Evolutionary conservation across 1,140 invertebrate genomes (phyloP).

Genomic region (Platyscapa corneri): DNA sequence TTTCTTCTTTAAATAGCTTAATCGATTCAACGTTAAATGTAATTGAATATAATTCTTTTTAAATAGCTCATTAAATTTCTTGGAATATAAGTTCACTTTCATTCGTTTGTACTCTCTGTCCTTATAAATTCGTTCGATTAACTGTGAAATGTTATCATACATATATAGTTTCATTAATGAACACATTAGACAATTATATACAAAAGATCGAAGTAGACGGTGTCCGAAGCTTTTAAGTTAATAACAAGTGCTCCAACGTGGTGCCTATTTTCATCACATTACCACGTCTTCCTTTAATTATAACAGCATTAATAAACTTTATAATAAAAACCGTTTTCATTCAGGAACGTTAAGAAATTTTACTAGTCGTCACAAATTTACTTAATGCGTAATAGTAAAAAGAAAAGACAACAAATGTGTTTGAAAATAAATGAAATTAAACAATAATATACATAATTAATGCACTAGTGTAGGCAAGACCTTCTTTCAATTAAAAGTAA

Average conservation of each 20-base stretch:
- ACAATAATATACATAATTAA: background rate
- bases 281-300: slow-evolving; percentile 11
- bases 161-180: slow-evolving; percentile 29
- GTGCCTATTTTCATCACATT: slow-evolving; percentile 16
- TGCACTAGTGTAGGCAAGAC: background rate
- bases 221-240: slow-evolving; percentile 44
- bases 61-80: slow-evolving; percentile 16
- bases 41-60: slow-evolving; percentile 20
- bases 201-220: slow-evolving; percentile 49
- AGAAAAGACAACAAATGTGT: background rate
- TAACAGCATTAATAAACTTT: slow-evolving; percentile 33
- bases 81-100: slow-evolving; percentile 38
- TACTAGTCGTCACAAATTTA: slow-evolving; percentile 46
- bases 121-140: slow-evolving; percentile 35
- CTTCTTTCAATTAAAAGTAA: background rate
- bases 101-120: slow-evolving; percentile 41
- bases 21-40: slow-evolving; percentile 18
- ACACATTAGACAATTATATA: slow-evolving; percentile 48
- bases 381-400: slow-evolving; percentile 32
- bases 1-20: background rate
- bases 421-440: background rate
- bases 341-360: slow-evolving; percentile 31
- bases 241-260: slow-evolving; percentile 24
- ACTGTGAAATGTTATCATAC: slow-evolving; percentile 26
- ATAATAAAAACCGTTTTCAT: slow-evolving; percentile 32